phyloP scores from a whole-genome alignment of 1,140 invertebrate species.

The Philopotamus ludificatus region DNA sequence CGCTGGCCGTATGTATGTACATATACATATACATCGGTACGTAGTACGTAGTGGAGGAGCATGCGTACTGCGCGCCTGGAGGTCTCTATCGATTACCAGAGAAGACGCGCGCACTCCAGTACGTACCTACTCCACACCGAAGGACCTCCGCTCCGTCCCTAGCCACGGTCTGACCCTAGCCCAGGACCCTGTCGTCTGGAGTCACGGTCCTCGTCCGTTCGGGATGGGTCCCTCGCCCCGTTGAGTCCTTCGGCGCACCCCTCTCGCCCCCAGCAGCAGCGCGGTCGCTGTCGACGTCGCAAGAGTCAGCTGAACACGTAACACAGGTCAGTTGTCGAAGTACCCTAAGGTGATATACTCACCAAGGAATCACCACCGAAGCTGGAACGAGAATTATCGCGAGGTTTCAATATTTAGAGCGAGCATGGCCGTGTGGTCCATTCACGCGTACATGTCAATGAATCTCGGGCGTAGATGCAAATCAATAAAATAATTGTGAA shows the following conservation, averaged over 20 bases:
- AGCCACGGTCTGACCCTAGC: background rate
- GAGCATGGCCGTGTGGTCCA: background rate
- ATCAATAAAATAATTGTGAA: background rate
- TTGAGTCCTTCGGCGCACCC: background rate
- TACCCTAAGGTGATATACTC: background rate
- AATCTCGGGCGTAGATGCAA: background rate
- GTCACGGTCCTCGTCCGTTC: background rate
- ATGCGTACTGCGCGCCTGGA: background rate
- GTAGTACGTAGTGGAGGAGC: constrained; percentile 3
- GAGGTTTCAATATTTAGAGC: background rate
- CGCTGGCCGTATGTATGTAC: no score
- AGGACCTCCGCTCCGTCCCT: background rate
- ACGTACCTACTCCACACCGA: background rate
- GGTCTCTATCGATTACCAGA: constrained; percentile 5
- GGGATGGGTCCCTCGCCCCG: background rate
- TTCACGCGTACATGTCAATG: background rate
- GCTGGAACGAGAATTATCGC: no score
- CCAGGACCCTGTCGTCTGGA: background rate
- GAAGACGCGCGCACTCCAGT: constrained; percentile 2
- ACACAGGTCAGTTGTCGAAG: constrained; percentile 11
- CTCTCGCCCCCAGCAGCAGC: no score
- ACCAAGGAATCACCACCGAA: background rate
- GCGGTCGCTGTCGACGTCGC: background rate
- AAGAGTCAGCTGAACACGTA: constrained; percentile 2
- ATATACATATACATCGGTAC: background rate